Base-by-base conservation (phyloP, 1,140 invertebrate species). In the Phocides pigmalion region DNA sequence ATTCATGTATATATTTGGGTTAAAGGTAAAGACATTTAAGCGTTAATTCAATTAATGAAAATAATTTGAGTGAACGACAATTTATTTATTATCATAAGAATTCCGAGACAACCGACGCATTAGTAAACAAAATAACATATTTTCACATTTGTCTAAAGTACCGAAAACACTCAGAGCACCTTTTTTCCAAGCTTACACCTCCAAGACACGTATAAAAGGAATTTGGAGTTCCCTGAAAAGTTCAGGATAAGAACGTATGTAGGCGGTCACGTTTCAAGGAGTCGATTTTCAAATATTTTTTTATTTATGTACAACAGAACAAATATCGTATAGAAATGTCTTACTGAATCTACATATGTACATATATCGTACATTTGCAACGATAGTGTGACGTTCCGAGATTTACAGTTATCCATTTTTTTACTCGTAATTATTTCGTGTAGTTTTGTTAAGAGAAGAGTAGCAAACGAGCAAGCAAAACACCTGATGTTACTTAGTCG, bases 161-260 rank as follows among this genome's bases (percentile, higher is more conserved):
- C 37, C 39, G 9, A 56, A 56, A 56, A 56, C 20, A 56, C 51
- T 56, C 51, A 16, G 12, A 15, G 8, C 2, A 41, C 51, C 35
- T 53, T 53, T 25, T 56, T 25, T 25, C 16, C 19, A 0, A 54
- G 19, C 25, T 54, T 54, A 37, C 32, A 56, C 20, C 15, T 44
- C 44, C 53, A 15, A 56, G 20, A 56, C 53, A 56, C 53, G 53
- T 44, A 37, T 56, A 14, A 35, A 25, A 28, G 37, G 20, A 42
- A 56, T 56, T 56, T 44, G 37, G 28, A 39, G 37, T 56, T 42
- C 41, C 28, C 39, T 42, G 37, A 44, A 44, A 56, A 44, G 3
- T 56, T 56, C 44, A 44, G 19, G 53, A 28, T 22, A 14, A 1
- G 17, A 37, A 41, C 15, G 14, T 6, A 35, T 4, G 37, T 17